Percentiles rank a stretch among this genome's conserved stretches.
Conservation (phyloP, 2,113 vertebrate genomes). For the Morone chrysops region DNA sequence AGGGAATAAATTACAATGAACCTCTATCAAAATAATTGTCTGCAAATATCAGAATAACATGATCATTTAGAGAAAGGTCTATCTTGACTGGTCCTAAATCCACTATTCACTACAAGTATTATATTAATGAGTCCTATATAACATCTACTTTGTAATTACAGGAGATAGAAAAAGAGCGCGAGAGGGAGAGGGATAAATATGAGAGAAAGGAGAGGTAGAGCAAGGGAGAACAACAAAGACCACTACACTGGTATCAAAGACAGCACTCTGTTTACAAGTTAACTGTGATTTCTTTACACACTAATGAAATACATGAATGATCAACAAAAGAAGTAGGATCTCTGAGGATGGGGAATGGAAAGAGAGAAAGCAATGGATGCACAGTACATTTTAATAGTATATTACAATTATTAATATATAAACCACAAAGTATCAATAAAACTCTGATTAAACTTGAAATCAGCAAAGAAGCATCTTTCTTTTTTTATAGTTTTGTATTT, state of each 20-base stretch:
- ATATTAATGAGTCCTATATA: constrained; percentile 92
- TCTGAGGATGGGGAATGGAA: constrained; percentile 88
- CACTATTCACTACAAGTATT: constrained; percentile 94
- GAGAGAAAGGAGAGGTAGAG: constrained; percentile 80
- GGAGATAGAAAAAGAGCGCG: constrained; percentile 88
- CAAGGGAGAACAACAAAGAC: constrained; percentile 83
- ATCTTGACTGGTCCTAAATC: constrained; percentile 99
- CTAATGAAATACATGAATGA: constrained; percentile 92
- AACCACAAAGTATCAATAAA: constrained; percentile 90
- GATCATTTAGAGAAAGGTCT: constrained; percentile 94
- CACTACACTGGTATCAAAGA: constrained; percentile 95
- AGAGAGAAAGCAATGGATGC: constrained; percentile 89
- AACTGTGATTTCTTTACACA: constrained; percentile 89
- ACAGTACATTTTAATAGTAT: constrained; percentile 91
- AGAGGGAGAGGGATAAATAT: constrained; percentile 77
- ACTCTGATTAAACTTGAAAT: constrained; percentile 88
- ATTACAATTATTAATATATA: constrained; percentile 85
- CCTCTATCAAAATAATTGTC: constrained; percentile 88
- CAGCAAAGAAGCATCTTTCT: constrained; percentile 88
- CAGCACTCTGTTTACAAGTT: constrained; percentile 93
- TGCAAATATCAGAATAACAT: constrained; percentile 86
- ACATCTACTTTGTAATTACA: constrained; percentile 96
- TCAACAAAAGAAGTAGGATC: constrained; percentile 87
- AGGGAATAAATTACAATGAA: constrained; percentile 80
- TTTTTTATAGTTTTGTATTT: constrained; percentile 82